Conservation (phyloP, 1,140 invertebrate genomes). For the Heliconius eleuchia region DNA sequence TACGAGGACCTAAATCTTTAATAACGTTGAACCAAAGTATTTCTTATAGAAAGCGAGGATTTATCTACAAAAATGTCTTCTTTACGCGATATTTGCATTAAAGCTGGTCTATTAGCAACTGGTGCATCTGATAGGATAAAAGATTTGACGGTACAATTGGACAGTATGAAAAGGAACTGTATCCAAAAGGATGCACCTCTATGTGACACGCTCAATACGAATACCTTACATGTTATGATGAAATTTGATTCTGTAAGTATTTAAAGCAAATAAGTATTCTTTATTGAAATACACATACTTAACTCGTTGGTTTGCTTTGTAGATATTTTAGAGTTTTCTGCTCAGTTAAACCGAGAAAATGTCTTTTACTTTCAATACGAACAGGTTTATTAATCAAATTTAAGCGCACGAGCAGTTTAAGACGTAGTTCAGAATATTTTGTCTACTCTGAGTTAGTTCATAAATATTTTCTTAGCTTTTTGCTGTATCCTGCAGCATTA, state of each 20-base stretch:
- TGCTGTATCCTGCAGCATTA: too few relatives aligned
- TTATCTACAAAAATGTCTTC: constrained; percentile 80
- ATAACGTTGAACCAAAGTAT: background rate
- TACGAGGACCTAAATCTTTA: background rate
- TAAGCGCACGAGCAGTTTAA: too few relatives aligned
- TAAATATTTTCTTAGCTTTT: too few relatives aligned
- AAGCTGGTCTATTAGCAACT: constrained; percentile 63
- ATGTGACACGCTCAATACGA: constrained; percentile 85
- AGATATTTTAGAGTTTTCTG: too few relatives aligned
- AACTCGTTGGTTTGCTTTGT: too few relatives aligned
- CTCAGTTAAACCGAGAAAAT: too few relatives aligned
- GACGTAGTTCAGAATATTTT: too few relatives aligned
- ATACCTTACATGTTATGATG: constrained; percentile 80
- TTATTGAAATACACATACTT: too few relatives aligned
- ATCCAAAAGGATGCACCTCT: constrained; percentile 82
- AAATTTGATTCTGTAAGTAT: constrained; percentile 74
- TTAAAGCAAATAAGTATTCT: background rate
- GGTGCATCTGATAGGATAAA: constrained; percentile 71
- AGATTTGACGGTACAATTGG: constrained; percentile 83
- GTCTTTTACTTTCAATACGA: too few relatives aligned
- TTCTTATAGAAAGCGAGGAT: constrained; percentile 78
- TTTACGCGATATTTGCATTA: constrained; percentile 76
- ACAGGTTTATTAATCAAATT: too few relatives aligned
- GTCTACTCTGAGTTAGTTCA: too few relatives aligned
- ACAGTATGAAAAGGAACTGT: constrained; percentile 82